These are phyloP conservation scores for Seladonia tumulorum DNA, from an alignment of 2,888 invertebrate species.

Conservation along the genomic window DNA sequence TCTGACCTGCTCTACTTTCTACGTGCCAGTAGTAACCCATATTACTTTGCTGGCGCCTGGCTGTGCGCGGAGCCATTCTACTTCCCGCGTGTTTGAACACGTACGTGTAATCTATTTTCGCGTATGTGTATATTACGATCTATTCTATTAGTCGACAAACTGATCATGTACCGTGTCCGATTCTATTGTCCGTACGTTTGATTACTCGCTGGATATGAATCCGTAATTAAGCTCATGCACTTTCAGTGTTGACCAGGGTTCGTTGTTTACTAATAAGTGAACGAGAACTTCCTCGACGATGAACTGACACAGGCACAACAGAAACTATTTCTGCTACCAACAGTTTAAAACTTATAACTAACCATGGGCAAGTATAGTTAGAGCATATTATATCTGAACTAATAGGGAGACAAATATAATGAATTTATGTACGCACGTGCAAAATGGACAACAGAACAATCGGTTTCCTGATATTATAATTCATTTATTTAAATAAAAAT, in stretches of 20 bases:
- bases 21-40: conserved; percentile 16
- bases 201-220: neutral
- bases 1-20: conserved; percentile 53
- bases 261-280: neutral
- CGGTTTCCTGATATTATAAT: neutral
- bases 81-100: conserved; percentile 4
- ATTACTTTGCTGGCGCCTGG: conserved; percentile 21
- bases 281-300: neutral
- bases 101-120: conserved; percentile 22
- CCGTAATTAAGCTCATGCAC: conserved; percentile 4
- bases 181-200: neutral
- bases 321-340: neutral
- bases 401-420: neutral
- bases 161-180: neutral
- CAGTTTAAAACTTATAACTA: too few species aligned
- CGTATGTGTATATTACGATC: neutral
- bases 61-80: conserved; percentile 10
- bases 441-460: neutral
- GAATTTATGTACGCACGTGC: too few species aligned
- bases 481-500: neutral
- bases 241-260: neutral
- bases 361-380: neutral
- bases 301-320: neutral
- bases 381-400: neutral
- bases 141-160: neutral